Conservation (phyloP, 2,113 vertebrate species). For the Donacobius atricapilla region DNA sequence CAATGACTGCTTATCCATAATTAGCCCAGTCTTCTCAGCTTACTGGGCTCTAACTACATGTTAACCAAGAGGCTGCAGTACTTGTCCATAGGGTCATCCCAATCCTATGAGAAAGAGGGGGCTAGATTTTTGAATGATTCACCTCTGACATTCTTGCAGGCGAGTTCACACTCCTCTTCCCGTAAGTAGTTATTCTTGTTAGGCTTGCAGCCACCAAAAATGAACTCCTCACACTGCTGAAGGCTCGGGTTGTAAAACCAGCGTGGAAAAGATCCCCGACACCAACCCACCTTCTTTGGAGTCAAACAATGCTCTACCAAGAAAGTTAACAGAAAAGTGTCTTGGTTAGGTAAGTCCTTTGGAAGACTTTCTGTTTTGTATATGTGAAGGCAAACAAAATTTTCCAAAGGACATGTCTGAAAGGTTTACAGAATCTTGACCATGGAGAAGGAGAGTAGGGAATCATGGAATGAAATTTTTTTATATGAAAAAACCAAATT, state of each 20-base stretch:
- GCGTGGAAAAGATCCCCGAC: slow-evolving; percentile 86
- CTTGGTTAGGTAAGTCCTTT: neutral
- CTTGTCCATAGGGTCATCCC: neutral
- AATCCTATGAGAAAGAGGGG: neutral
- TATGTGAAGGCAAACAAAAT: neutral
- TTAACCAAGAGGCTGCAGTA: neutral
- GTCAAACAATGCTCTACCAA: slow-evolving; percentile 85
- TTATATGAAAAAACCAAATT: neutral
- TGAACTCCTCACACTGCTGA: slow-evolving; percentile 81
- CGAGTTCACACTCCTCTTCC: slow-evolving; percentile 79
- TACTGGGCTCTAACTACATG: neutral
- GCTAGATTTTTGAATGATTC: neutral
- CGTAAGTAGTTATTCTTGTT: slow-evolving; percentile 92
- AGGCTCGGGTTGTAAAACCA: slow-evolving; percentile 86
- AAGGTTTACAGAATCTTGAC: neutral
- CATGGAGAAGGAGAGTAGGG: neutral
- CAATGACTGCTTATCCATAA: neutral
- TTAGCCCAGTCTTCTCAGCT: neutral
- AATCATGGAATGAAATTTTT: neutral
- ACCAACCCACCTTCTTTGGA: slow-evolving; percentile 86
- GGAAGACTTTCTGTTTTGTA: neutral
- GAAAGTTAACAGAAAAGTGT: neutral
- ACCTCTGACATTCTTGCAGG: slow-evolving; percentile 79
- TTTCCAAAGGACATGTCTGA: neutral
- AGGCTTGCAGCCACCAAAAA: slow-evolving; percentile 86